phyloP scores from a whole-genome alignment of 2,113 vertebrate genomes.

The Ginglymostoma cirratum region DNA sequence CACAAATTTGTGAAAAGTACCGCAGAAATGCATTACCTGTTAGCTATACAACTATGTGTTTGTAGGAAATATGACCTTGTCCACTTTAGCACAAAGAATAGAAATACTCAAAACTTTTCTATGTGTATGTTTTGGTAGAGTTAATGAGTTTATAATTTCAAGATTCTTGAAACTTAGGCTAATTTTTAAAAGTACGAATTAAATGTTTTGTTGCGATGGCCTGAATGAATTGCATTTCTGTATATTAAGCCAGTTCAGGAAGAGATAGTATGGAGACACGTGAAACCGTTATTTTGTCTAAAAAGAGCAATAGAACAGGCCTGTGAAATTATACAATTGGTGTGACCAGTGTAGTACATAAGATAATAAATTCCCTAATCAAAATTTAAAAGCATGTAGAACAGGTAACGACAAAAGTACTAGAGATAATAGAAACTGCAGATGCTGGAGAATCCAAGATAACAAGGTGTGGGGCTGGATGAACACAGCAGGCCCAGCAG shows the following conservation, averaged over 20 bases:
- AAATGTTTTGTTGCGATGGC: not conserved
- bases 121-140: not conserved
- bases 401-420: not conserved
- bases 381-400: not conserved
- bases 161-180: not conserved
- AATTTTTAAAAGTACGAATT: not conserved
- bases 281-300: not conserved
- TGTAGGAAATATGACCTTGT: no score
- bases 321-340: not conserved
- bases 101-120: no score
- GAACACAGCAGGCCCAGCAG: no score
- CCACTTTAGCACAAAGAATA: no score
- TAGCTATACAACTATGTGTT: not conserved
- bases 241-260: not conserved
- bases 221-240: not conserved
- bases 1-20: not conserved
- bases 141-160: not conserved
- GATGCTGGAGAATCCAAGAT: no score
- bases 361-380: not conserved
- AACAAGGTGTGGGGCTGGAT: no score
- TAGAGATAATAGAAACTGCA: no score
- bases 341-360: not conserved
- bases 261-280: not conserved
- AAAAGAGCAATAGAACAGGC: no score
- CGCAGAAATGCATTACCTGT: not conserved